Evolutionary conservation across 2,888 invertebrate species (phyloP), one percentile per base, ranked within the genome.

Genomic region (Operophtera brumata): DNA sequence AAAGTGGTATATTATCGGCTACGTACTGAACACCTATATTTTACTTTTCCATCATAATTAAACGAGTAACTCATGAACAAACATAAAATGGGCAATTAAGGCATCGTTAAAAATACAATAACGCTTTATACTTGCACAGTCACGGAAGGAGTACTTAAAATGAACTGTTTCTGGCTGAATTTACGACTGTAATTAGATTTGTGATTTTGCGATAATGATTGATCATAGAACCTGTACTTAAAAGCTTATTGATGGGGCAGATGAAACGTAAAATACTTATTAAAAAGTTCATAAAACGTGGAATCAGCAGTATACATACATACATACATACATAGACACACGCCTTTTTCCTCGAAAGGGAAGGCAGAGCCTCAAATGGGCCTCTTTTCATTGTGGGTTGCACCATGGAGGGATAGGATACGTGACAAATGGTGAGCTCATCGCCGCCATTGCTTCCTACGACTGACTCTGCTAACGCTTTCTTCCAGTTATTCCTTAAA

Each of bases 31-130:
- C 10, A 20, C n/a, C 25, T n/a, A n/a, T 35, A 52, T 37, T 55
- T 34, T 26, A 11, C 34, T 34, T 39, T 43, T 28, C 42, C 42
- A 43, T 55, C 39, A 55, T 51, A 51, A 56, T 56, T 37, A 47
- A 50, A 43, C 28, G 43, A 44, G 47, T 43, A 44, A 47, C 47
- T 55, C 55, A 47, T 52, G 46, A 55, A 56, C 53, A 50, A 57
- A 62, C 57, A 62, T 57, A 48, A 59, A 59, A 44, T 41, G 20
- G 35, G 56, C 45, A 63, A 63, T 63, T 59, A 63, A 46, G 54
- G 49, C 46, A 52, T 54, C 50, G 54, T 61, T 53, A 59, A 55
- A 61, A 54, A 54, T 53, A 61, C 55, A 57, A 53, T 54, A 51
- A 55, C 13, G 57, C 36, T 54, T 52, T 54, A 47, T 47, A 52